Percentiles rank a stretch among this genome's conserved stretches.
These are phyloP conservation scores for Glaucomys volans DNA, from an alignment of 2,113 vertebrate genomes.

Conservation along the genomic window DNA sequence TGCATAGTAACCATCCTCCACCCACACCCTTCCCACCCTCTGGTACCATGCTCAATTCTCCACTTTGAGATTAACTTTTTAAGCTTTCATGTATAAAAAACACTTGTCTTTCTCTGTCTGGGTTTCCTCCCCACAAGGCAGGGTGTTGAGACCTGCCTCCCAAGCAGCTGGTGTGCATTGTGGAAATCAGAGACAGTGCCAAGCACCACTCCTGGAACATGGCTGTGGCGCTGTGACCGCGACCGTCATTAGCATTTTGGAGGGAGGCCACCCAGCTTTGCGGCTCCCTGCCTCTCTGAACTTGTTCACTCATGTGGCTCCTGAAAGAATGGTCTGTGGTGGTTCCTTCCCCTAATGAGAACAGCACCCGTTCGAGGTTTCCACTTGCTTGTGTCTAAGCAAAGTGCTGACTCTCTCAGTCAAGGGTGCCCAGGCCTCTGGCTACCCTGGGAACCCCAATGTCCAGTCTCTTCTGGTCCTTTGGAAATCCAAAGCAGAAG, in stretches of 20 bases:
- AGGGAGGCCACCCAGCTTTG: conserved; percentile 35
- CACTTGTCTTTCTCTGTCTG: background rate
- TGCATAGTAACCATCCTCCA: background rate
- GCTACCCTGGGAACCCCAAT: background rate
- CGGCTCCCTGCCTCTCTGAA: background rate
- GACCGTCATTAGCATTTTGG: rapidly evolving
- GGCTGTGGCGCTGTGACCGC: background rate
- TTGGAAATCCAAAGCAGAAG: background rate
- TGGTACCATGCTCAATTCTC: background rate
- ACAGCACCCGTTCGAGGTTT: too few relatives aligned
- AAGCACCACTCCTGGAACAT: background rate
- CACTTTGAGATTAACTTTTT: background rate
- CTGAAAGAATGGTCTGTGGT: background rate
- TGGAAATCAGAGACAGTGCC: background rate
- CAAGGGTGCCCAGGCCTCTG: background rate
- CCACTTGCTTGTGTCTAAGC: background rate
- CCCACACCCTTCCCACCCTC: background rate
- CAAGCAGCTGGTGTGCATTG: background rate
- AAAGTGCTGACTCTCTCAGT: background rate
- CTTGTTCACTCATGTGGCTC: background rate
- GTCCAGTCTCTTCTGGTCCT: background rate
- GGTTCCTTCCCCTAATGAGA: background rate
- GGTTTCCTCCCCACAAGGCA: background rate
- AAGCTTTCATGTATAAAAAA: background rate
- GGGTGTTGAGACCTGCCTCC: background rate